phyloP scores from a whole-genome alignment of 2,888 invertebrate species.

The Spisula solida region DNA sequence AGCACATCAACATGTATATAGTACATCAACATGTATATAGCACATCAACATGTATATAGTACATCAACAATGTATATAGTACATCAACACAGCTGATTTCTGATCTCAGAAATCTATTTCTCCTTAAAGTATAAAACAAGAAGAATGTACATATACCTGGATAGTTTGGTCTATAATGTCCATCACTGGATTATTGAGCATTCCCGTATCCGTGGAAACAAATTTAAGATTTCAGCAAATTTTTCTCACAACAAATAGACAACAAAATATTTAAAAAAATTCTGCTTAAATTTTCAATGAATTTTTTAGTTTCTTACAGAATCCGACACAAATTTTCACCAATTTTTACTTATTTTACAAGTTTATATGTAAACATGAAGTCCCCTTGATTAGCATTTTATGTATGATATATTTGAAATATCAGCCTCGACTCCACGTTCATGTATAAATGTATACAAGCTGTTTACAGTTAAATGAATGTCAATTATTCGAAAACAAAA shows the following conservation, averaged over 20 bases:
- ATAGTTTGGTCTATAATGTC: conserved; percentile 70
- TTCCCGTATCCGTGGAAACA: background rate
- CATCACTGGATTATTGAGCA: conserved; percentile 60
- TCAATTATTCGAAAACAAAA: conserved; percentile 17
- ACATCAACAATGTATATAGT: too few species aligned
- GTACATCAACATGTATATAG: too few species aligned
- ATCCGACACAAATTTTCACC: background rate
- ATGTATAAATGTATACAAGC: background rate
- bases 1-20: too few species aligned
- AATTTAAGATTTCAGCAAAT: background rate
- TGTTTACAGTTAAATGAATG: conserved; percentile 15
- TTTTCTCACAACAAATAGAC: background rate
- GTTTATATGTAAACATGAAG: background rate
- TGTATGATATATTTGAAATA: background rate
- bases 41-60: too few species aligned
- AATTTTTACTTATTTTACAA: background rate
- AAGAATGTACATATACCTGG: conserved; percentile 43
- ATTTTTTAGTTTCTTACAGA: background rate
- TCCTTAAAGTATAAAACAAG: too few species aligned
- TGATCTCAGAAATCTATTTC: too few species aligned
- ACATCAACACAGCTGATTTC: too few species aligned
- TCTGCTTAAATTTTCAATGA: background rate
- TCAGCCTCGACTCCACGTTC: background rate
- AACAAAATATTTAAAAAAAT: background rate
- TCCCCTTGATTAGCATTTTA: conserved; percentile 3